phyloP scores from a whole-genome alignment of 2,888 invertebrate genomes.

The Tachina fera region DNA sequence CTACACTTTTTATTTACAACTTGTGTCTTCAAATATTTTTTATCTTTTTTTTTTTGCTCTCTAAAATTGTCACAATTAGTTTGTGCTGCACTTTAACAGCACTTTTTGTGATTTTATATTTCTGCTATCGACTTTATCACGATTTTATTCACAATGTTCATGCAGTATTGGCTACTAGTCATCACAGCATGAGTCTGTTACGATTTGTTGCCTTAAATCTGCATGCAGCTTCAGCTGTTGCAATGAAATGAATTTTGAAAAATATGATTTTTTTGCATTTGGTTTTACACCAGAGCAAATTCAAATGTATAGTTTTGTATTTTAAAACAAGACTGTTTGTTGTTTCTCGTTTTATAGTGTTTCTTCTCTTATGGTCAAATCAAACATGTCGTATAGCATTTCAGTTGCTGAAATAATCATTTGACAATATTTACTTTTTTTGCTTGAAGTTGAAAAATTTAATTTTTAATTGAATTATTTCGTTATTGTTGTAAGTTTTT shows the following conservation, averaged over 20 bases:
- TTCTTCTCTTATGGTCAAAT: conserved; percentile 21
- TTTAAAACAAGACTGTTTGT: conserved; percentile 47
- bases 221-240: conserved; percentile 37
- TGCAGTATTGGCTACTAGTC: conserved; percentile 52
- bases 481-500: conserved; percentile 57
- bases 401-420: conserved; percentile 18
- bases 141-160: conserved; percentile 44
- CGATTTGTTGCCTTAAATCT: conserved; percentile 28
- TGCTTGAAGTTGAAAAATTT: conserved; percentile 41
- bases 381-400: conserved; percentile 31
- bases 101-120: conserved; percentile 24
- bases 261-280: conserved; percentile 33
- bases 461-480: conserved; percentile 69
- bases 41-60: not conserved
- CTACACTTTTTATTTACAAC: not conserved
- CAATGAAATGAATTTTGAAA: not conserved
- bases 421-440: conserved; percentile 42
- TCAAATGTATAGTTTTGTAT: conserved; percentile 40
- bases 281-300: conserved; percentile 46
- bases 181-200: conserved; percentile 61
- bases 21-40: conserved; percentile 11
- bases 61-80: conserved; percentile 43
- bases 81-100: conserved; percentile 41
- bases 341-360: conserved; percentile 1
- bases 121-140: conserved; percentile 36